Evolutionary conservation across 1,140 invertebrate species (phyloP), one percentile per base, ranked within the genome.

Genomic region (Drosophila varians): DNA sequence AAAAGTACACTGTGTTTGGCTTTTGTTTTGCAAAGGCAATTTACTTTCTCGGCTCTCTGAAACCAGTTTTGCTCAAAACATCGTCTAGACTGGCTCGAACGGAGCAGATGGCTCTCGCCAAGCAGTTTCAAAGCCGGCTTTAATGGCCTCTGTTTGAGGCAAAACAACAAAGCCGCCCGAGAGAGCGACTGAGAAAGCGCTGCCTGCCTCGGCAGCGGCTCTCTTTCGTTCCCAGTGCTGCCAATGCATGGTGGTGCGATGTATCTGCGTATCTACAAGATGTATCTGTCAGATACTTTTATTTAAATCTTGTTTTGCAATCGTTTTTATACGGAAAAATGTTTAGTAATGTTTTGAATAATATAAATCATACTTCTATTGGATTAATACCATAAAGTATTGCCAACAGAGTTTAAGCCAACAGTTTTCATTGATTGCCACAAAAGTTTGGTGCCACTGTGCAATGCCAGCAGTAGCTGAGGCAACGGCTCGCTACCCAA

Each of bases 1-100:
- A 66, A 40, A 78, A 79, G 70, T 71, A 64, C 61, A 31, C 49
- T 64, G 57, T 54, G 49, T 76, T 77, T 77, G 54, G 21, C 2
- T 36, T 72, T 77, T 53, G 61, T 73, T 77, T 77, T 73, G 42
- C 36, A 57, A 49, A 57, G 6, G 23, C 25, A 31, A n/a, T 31
- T 11, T 3, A 9, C 28, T 11, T 11, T 31, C 28, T 31, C 9
- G 3, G 9, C 28, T 31, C 66, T 42, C 34, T 18, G 45, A 6
- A 28, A 19, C 57, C 28, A 31, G 28, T 31, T 31, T 31, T n/a
- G 3, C 28, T 31, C 28, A 31, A 2, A n/a, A 11, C 4, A 11
- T 31, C 28, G 28, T 9, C n/a, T 9, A 31, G 28, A 31, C n/a
- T 9, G 11, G 11, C 28, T 31, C 28, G 4, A 11, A 31, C 9